Percentiles rank a stretch among this genome's conserved stretches.
Evolutionary conservation across 37 sponge, comb jelly and placozoan species (phyloP).

Genomic region (Amphimedon queenslandica): DNA sequence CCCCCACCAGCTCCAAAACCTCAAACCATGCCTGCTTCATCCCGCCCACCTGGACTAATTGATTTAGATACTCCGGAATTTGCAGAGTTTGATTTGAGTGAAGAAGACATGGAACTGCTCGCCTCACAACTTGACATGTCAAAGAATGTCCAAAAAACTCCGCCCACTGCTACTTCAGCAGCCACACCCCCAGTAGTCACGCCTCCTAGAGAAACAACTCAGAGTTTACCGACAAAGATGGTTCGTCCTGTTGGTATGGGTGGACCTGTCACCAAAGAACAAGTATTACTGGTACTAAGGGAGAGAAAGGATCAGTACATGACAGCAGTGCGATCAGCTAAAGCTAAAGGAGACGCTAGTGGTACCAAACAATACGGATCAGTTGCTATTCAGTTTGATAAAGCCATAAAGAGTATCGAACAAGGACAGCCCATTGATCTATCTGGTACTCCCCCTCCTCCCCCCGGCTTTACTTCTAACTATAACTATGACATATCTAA

Average conservation of each 20-base stretch:
- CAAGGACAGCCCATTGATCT: slow-evolving; percentile 55
- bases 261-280: slow-evolving; percentile 1
- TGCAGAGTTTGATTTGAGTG: slow-evolving; percentile 59
- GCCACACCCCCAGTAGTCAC: neutral
- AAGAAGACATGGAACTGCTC: slow-evolving; percentile 48
- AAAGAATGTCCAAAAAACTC: neutral
- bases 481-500: slow-evolving; percentile 39
- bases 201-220: neutral
- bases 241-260: neutral
- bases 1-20: slow-evolving; percentile 13
- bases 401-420: slow-evolving; percentile 51
- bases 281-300: slow-evolving; percentile 13
- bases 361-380: slow-evolving; percentile 23
- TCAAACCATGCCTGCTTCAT: slow-evolving; percentile 14
- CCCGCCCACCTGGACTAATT: slow-evolving; percentile 23
- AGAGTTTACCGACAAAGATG: slow-evolving; percentile 40
- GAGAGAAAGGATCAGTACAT: slow-evolving; percentile 68
- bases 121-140: slow-evolving; percentile 33
- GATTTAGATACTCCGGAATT: slow-evolving; percentile 51
- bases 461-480: slow-evolving; percentile 64
- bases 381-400: slow-evolving; percentile 53
- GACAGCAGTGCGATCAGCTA: slow-evolving; percentile 32
- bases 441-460: slow-evolving; percentile 68
- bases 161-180: neutral
- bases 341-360: slow-evolving; percentile 21